Percentiles rank a stretch among this genome's conserved stretches.
These are phyloP conservation scores for Deilephila porcellus DNA, from an alignment of 2,888 invertebrate genomes.

Conservation along the genomic window DNA sequence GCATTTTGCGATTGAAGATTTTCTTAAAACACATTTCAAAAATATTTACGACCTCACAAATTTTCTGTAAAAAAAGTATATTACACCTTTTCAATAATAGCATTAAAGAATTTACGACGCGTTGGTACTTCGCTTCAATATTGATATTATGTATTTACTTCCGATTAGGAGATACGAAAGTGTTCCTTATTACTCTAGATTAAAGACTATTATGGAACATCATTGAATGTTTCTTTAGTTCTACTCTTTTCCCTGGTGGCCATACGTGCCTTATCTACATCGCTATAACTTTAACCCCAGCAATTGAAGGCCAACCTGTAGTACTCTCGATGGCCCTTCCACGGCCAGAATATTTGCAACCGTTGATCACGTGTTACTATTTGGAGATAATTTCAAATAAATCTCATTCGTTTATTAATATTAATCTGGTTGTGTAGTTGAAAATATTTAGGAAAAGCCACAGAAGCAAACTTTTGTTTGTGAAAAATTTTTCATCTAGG, in stretches of 20 bases:
- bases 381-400: neutral
- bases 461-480: too few relatives aligned
- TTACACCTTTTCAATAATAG: constrained; percentile 6
- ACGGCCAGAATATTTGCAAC: constrained; percentile 43
- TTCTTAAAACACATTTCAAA: neutral
- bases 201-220: neutral
- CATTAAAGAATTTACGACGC: neutral
- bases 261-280: constrained; percentile 70
- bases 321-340: constrained; percentile 52
- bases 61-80: neutral
- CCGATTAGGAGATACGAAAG: neutral
- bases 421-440: too few relatives aligned
- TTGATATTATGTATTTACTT: neutral
- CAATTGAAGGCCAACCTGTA: constrained; percentile 58
- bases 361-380: neutral
- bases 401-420: too few relatives aligned
- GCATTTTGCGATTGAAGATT: too few relatives aligned
- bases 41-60: neutral
- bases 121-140: neutral
- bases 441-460: too few relatives aligned
- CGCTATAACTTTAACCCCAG: constrained; percentile 41
- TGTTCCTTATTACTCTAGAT: neutral
- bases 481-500: too few relatives aligned
- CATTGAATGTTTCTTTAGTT: constrained; percentile 7
- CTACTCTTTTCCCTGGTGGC: constrained; percentile 31